Evolutionary conservation across 2,888 invertebrate species (phyloP).

Genomic region (Spatulosminthurus flaviceps): DNA sequence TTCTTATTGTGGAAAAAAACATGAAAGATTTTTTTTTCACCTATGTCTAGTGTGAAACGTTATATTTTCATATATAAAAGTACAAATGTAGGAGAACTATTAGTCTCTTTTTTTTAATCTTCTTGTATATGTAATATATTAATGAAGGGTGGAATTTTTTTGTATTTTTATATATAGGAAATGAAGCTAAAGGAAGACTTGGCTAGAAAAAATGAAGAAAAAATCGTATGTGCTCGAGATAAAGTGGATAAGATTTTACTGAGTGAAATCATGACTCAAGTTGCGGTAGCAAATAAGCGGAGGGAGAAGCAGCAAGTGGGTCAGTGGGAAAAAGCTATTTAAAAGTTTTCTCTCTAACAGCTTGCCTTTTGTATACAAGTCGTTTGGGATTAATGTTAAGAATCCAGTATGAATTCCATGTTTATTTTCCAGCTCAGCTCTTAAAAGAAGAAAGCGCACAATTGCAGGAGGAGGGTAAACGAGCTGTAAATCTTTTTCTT

Average conservation of each 20-base stretch:
- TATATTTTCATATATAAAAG: too few species aligned
- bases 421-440: not conserved
- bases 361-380: not conserved
- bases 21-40: too few species aligned
- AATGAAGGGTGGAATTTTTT: too few species aligned
- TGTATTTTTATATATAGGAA: slow-evolving; percentile 18
- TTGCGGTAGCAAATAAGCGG: slow-evolving; percentile 7
- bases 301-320: slow-evolving; percentile 25
- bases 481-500: slow-evolving; percentile 7
- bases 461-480: not conserved
- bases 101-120: too few species aligned
- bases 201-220: slow-evolving; percentile 2
- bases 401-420: not conserved
- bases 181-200: slow-evolving; percentile 18
- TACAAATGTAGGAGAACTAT: too few species aligned
- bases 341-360: not conserved
- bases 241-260: slow-evolving; percentile 33
- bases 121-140: too few species aligned
- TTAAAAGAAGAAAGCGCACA: not conserved
- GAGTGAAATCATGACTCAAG: slow-evolving; percentile 24
- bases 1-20: not conserved
- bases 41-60: too few species aligned
- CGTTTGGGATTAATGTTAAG: not conserved
- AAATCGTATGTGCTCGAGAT: slow-evolving; percentile 12
- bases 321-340: slow-evolving; percentile 19